Evolutionary conservation across 2,888 invertebrate genomes (phyloP).

Genomic region (Sphaeridia pumilis): DNA sequence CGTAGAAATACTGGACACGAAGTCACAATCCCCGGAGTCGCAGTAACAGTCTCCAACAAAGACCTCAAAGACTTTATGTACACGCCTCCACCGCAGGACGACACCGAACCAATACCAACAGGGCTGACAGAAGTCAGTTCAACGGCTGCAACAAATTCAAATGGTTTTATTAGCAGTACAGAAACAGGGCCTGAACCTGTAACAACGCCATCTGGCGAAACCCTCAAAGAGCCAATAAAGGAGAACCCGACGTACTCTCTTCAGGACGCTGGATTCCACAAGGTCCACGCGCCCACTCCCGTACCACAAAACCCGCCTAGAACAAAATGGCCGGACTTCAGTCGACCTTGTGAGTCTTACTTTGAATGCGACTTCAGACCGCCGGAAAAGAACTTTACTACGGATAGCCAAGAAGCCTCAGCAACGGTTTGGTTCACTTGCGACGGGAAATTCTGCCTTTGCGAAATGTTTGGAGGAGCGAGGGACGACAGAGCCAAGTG

Average conservation of each 20-base stretch:
- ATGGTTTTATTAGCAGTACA: no score
- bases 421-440: constrained; percentile 5
- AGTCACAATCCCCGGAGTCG: no score
- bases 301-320: neutral
- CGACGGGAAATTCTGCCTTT: constrained; percentile 6
- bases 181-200: no score
- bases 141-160: no score
- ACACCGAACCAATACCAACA: no score
- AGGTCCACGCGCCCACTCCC: neutral
- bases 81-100: no score
- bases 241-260: neutral
- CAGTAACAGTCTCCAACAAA: no score
- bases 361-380: constrained; percentile 12
- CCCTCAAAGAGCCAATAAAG: no score
- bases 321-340: constrained; percentile 1
- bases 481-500: constrained; percentile 1
- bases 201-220: neutral
- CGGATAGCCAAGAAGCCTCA: neutral
- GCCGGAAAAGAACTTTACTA: neutral
- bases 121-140: no score
- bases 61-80: no score
- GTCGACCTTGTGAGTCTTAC: constrained; percentile 7
- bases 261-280: neutral
- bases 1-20: no score
- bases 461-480: constrained; percentile 4